Conservation (phyloP, 2,797 vertebrate genomes). For the Mormyrops attenuatus region DNA sequence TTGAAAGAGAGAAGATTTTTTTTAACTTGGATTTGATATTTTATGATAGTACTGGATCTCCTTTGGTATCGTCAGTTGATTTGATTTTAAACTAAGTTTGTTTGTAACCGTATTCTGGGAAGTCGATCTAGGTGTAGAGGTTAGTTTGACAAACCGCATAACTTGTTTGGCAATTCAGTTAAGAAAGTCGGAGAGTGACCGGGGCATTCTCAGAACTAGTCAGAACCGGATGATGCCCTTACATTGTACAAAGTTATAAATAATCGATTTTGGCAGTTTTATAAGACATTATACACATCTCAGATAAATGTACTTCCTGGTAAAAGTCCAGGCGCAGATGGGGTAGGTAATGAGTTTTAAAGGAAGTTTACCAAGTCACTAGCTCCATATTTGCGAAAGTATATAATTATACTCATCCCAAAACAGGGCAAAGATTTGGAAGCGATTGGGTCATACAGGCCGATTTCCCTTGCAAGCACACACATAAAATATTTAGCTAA, state of each 20-base stretch:
- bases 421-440: background rate
- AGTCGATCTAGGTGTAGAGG: background rate
- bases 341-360: background rate
- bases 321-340: background rate
- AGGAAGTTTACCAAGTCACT: background rate
- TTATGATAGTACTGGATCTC: background rate
- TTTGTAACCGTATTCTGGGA: background rate
- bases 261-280: background rate
- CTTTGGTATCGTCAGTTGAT: background rate
- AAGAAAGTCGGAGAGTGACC: background rate
- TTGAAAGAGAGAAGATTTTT: no score
- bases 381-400: background rate
- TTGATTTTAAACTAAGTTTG: background rate
- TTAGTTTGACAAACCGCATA: background rate
- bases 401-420: background rate
- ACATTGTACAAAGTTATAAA: background rate
- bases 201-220: background rate
- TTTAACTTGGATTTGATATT: background rate
- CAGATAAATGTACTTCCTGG: background rate
- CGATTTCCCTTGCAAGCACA: background rate
- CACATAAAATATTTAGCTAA: background rate
- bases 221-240: background rate
- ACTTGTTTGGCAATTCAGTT: background rate
- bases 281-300: background rate
- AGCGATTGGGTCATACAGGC: background rate